phyloP scores from a whole-genome alignment of 2,113 vertebrate species.

The Sinocyclocheilus grahami region DNA sequence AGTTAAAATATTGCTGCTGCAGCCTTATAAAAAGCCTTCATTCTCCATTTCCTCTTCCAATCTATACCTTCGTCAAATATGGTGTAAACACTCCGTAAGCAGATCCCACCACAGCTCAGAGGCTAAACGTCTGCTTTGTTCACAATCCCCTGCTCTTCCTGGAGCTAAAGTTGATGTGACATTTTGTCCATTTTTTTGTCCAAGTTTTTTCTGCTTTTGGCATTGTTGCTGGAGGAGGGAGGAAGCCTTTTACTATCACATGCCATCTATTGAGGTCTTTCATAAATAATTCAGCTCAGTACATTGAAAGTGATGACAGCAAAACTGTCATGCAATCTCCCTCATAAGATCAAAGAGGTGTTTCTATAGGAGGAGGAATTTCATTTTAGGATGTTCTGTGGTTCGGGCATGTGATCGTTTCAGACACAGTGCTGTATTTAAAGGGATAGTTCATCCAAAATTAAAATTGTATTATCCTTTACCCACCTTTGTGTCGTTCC shows the following conservation, averaged over 20 bases:
- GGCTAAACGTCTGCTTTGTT: slow-evolving; percentile 67
- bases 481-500: background rate
- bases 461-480: background rate
- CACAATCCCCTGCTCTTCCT: slow-evolving; percentile 64
- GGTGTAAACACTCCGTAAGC: slow-evolving; percentile 53
- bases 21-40: background rate
- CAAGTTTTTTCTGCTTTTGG: slow-evolving; percentile 68
- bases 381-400: slow-evolving; percentile 71
- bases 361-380: slow-evolving; percentile 79
- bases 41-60: background rate
- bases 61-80: background rate
- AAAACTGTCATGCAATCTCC: slow-evolving; percentile 77
- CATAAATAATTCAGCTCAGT: slow-evolving; percentile 81
- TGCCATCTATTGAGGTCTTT: slow-evolving; percentile 78
- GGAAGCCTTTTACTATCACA: slow-evolving; percentile 73
- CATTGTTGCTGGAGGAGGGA: slow-evolving; percentile 65
- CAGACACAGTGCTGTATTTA: slow-evolving; percentile 46
- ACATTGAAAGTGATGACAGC: slow-evolving; percentile 81
- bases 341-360: slow-evolving; percentile 79
- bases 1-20: background rate
- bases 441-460: slow-evolving; percentile 28
- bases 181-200: slow-evolving; percentile 65
- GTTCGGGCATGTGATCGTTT: slow-evolving; percentile 65
- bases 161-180: slow-evolving; percentile 72
- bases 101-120: slow-evolving; percentile 64